Percentiles rank a stretch among this genome's conserved stretches.
These are phyloP conservation scores for Coenobita brevimanus DNA, from an alignment of 1,140 invertebrate genomes.

Conservation along the genomic window DNA sequence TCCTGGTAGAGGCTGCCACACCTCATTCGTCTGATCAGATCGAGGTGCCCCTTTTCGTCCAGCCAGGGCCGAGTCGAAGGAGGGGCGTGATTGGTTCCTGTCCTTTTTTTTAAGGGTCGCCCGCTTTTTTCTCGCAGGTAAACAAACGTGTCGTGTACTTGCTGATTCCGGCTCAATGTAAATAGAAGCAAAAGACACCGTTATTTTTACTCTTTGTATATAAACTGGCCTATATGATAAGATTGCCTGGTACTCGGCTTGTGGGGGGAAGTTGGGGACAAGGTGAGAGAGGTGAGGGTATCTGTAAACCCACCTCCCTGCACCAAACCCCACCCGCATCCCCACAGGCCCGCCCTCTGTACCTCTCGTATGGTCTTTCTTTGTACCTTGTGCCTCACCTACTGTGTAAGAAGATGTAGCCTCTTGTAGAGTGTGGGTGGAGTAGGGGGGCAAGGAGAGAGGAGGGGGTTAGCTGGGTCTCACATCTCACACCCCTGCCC, in stretches of 20 bases:
- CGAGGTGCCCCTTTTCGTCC: too few species aligned
- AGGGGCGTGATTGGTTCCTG: too few species aligned
- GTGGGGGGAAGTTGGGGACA: slow-evolving; percentile 31
- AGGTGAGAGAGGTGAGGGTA: slow-evolving; percentile 7
- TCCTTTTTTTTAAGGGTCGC: too few species aligned
- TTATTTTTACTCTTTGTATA: slow-evolving; percentile 65
- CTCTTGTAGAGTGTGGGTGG: slow-evolving; percentile 20
- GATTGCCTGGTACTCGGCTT: slow-evolving; percentile 53
- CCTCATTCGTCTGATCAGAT: too few species aligned
- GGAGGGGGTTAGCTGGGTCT: neutral
- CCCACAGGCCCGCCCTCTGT: slow-evolving; percentile 43
- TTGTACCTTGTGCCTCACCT: slow-evolving; percentile 60
- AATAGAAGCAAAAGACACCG: slow-evolving; percentile 60
- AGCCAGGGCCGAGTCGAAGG: neutral
- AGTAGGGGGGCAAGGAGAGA: too few species aligned
- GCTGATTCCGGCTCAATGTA: slow-evolving; percentile 61
- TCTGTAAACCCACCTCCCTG: neutral
- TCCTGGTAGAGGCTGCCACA: too few species aligned
- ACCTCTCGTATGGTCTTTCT: slow-evolving; percentile 60
- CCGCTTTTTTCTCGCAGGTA: too few species aligned
- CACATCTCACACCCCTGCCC: neutral
- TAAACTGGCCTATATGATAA: slow-evolving; percentile 49
- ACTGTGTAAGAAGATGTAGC: slow-evolving; percentile 53
- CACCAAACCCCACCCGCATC: neutral
- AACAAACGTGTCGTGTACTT: slow-evolving; percentile 28